Evolutionary conservation across 1,140 invertebrate species (phyloP).

Genomic region (Ganaspis sp.): DNA sequence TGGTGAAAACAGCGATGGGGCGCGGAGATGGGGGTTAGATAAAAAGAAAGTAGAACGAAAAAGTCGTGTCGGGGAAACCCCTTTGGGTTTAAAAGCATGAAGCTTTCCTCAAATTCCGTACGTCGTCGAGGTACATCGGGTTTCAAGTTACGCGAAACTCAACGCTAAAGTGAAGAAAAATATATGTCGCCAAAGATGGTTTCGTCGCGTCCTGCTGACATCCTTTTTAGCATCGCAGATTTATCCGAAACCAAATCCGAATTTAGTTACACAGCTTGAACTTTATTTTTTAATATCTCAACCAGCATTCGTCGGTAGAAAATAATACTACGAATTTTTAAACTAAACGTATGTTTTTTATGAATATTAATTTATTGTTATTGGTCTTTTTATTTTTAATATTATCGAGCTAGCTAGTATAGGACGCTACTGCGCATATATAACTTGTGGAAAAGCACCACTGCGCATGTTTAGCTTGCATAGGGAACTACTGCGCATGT

Average conservation of each 20-base stretch:
- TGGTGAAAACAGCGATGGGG: constrained; percentile 35
- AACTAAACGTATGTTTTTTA: too few species aligned
- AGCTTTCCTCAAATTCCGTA: constrained; percentile 43
- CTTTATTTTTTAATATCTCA: too few species aligned
- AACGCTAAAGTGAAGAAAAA: constrained; percentile 67
- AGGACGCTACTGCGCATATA: too few species aligned
- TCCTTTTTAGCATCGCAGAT: background rate
- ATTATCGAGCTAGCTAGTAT: too few species aligned
- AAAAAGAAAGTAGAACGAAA: constrained; percentile 38
- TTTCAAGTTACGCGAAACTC: constrained; percentile 68
- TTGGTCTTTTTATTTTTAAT: too few species aligned
- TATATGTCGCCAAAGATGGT: constrained; percentile 44
- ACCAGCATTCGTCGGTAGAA: too few species aligned
- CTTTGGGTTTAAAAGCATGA: constrained; percentile 37
- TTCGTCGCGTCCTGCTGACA: constrained; percentile 1
- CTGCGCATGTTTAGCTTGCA: too few species aligned
- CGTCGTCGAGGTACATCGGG: constrained; percentile 40
- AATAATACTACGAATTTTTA: too few species aligned
- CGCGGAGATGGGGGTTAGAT: background rate
- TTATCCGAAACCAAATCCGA: background rate
- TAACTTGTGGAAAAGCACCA: too few species aligned
- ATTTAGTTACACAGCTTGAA: background rate
- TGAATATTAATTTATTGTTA: too few species aligned
- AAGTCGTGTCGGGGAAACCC: constrained; percentile 36
- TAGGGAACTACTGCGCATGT: too few species aligned